A percentile compares a stretch with the other conserved stretches of the same genome.
Conservation (phyloP, 2,797 vertebrate species). For the Myotis findleyi region DNA sequence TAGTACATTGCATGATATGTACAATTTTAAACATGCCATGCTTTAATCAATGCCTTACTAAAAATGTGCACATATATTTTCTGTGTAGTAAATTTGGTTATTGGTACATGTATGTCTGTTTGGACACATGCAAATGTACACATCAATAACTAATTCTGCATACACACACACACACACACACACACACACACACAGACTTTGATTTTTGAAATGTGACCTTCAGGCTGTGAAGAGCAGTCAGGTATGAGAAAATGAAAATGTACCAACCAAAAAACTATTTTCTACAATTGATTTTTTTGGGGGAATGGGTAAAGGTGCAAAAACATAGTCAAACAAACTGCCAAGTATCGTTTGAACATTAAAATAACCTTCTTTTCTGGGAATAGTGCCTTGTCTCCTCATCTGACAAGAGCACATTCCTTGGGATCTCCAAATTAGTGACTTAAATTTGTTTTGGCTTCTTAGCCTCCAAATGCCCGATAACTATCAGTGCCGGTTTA, state of each 20-base stretch:
- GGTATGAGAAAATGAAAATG: conserved; percentile 21
- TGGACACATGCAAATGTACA: background rate
- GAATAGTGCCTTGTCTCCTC: conserved; percentile 31
- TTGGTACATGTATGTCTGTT: background rate
- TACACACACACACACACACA: no score
- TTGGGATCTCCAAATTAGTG: background rate
- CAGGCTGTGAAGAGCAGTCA: background rate
- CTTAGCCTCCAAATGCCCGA: background rate
- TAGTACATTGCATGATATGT: background rate
- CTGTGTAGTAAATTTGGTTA: conserved; percentile 3
- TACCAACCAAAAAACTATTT: background rate
- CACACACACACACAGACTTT: background rate
- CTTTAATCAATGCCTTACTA: conserved; percentile 10
- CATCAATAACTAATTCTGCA: background rate
- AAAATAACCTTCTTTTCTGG: conserved; percentile 15
- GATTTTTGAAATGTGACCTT: background rate
- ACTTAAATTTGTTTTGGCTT: conserved; percentile 56
- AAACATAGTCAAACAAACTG: background rate
- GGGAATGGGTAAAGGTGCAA: background rate
- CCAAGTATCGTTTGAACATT: background rate
- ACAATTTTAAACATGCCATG: background rate
- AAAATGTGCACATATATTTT: background rate
- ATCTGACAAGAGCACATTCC: conserved; percentile 32
- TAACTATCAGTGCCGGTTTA: conserved; percentile 7
- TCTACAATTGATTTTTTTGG: background rate